Base-by-base conservation (phyloP, 2,113 vertebrate species). In the Chionodraco myersi region DNA sequence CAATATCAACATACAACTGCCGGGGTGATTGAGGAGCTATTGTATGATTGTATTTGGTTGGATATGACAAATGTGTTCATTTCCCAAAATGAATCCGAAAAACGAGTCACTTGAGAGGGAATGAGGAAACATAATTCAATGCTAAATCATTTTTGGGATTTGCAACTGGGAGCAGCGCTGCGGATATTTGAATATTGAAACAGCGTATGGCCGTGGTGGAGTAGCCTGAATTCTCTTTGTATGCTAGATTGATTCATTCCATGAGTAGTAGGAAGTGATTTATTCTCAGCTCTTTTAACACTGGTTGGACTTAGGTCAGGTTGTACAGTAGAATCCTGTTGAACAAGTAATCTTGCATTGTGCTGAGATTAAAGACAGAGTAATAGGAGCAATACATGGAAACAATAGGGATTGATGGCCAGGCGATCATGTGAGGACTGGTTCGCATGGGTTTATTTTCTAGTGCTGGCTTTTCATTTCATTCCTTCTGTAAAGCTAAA, bases 61-160 rank as follows among this genome's bases (percentile, higher is more conserved):
- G 53, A 68, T 75, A 82, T 90, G 91, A 94, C 91, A 88, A 91
- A 91, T 92, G 88, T 91, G 86, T 89, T 91, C 91, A 91, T 94
- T 92, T 90, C 84, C 80, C 77, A 83, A 90, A 89, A 88, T 75
- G 77, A 90, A 86, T 89, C 87, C 84, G 76, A 88, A 84, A 91
- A 88, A 88, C 87, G 65, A 89, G 89, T 86, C 80, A 82, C 90
- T 92, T 89, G 79, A 86, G 88, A 71, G 77, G 73, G 82, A 91
- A 83, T 49, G 75, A 73, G 69, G 70, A 78, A 66, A 83, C 58
- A 79, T 78, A 81, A 88, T 88, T 89, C 75, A 71, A 53, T 84
- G 83, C 60, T 89, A 79, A 91, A 91, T 89, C 76, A 72, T 52
- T 72, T 82, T 77, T 71, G 69, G 77, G 60, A 84, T 80, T 78